Base-by-base conservation (phyloP, 2,113 vertebrate genomes). In the Notiomystis cincta region DNA sequence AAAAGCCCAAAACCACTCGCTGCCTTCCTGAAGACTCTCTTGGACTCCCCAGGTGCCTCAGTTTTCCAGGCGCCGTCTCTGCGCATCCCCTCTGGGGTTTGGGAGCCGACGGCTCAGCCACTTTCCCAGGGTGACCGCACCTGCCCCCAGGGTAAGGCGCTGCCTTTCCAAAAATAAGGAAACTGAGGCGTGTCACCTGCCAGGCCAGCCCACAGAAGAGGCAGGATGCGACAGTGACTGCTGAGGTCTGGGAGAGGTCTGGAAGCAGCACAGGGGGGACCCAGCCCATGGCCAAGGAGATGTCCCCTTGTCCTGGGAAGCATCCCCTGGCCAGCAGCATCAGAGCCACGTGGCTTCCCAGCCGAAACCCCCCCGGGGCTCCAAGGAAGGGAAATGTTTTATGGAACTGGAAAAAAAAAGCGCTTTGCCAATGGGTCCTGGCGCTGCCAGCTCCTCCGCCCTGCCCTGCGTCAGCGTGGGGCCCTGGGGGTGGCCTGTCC, bases 311-410 rank as follows among this genome's bases (percentile, higher is more conserved):
- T 51, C 56, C 47, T 5, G 4, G 44, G 65, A 75, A 65, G 50
- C 47, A 83, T 77, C 56, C 73, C 11, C 2, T 75, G 90, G 69
- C 64, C 72, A 8, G 80, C 90, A 85, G 35, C 11, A 15, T 48
- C 4, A 20, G 24, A 38, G 91, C 79, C 89, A 77, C 17, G 72
- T 96, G 93, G 83, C 87, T 95, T 91, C 89, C 67, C 76, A 57
- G 89, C 50, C 1, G 1, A 94, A 79, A 2, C 45, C 33, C 53
- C 48, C 71, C 44, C 1, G 24, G 33, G 71, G 80, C 61, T 94
- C 76, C 50, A 82, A 86, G 72, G 58, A 92, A 96, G 42, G 67
- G 72, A 96, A 96, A 96, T 69, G 21, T 73, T 83, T 89, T 40
- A 82, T 61, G 42, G 72, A 94, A 69, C 83, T 89, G 83, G 86